Evolutionary conservation across 2,113 vertebrate genomes (phyloP).

Genomic region (Dolichallabes microphthalmus): DNA sequence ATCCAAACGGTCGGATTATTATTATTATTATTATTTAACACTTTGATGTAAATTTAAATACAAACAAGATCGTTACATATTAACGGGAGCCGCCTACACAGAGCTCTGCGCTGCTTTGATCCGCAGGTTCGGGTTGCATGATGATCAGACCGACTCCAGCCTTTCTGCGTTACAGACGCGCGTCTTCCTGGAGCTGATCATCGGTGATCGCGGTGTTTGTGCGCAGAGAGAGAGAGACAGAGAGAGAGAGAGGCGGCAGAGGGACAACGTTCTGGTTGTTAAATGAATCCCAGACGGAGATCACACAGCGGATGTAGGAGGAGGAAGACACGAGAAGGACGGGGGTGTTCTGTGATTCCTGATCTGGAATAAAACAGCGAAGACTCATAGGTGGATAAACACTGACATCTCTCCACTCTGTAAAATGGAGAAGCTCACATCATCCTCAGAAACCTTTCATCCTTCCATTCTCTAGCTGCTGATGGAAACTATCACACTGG

Average conservation of each 20-base stretch:
- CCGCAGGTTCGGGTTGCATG: not conserved
- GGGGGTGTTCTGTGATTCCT: not conserved
- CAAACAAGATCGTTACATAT: too few relatives aligned
- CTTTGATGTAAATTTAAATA: too few relatives aligned
- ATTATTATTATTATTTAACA: too few relatives aligned
- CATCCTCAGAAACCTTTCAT: not conserved
- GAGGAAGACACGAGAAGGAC: slow-evolving; percentile 21
- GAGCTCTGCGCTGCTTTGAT: not conserved
- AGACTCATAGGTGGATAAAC: not conserved
- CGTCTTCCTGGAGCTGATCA: not conserved
- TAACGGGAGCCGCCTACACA: not conserved
- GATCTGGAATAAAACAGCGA: slow-evolving; percentile 14
- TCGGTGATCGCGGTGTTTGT: not conserved
- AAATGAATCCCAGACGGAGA: slow-evolving; percentile 15
- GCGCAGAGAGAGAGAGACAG: not conserved
- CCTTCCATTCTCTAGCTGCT: slow-evolving; percentile 19
- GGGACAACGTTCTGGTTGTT: not conserved
- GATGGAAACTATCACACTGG: slow-evolving; percentile 35
- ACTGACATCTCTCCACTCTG: not conserved
- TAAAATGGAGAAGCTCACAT: not conserved
- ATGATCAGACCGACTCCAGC: not conserved
- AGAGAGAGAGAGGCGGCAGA: not conserved
- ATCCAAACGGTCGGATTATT: not conserved
- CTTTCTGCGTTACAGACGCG: not conserved
- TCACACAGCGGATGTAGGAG: slow-evolving; percentile 13